Percentiles rank a stretch among this genome's conserved stretches.
These are phyloP conservation scores for Morone chrysops DNA, from an alignment of 2,113 vertebrate genomes.

Conservation along the genomic window DNA sequence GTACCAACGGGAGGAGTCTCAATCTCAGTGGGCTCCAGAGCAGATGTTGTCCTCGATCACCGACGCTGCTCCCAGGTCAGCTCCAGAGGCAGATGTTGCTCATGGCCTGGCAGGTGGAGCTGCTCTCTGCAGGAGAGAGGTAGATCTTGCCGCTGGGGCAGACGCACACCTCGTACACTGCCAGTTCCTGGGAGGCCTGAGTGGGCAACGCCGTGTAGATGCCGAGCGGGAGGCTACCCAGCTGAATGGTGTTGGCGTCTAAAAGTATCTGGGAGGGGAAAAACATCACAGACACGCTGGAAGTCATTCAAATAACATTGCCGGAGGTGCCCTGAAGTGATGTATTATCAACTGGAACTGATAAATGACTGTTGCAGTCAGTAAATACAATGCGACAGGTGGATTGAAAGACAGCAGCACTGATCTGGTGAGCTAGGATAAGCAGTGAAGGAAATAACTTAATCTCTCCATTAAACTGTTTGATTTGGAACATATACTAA, in stretches of 20 bases:
- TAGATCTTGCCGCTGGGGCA: conserved; percentile 97
- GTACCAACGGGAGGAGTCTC: background rate
- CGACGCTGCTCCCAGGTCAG: conserved; percentile 81
- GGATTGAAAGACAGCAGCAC: conserved; percentile 41
- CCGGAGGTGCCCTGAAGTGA: conserved; percentile 42
- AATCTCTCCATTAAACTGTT: background rate
- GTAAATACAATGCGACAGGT: conserved; percentile 42
- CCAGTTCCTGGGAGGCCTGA: conserved; percentile 85
- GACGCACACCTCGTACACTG: conserved; percentile 93
- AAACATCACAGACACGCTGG: conserved; percentile 19
- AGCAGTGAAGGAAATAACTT: conserved; percentile 10
- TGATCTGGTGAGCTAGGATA: conserved; percentile 22
- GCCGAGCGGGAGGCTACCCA: conserved; percentile 91
- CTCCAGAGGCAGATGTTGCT: conserved; percentile 97
- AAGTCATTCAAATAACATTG: conserved; percentile 55
- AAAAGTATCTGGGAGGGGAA: conserved; percentile 89
- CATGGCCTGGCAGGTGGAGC: conserved; percentile 94
- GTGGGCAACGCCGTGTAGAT: conserved; percentile 70
- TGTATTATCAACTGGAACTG: conserved; percentile 37
- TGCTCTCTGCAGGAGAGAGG: conserved; percentile 91
- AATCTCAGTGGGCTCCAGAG: conserved; percentile 14
- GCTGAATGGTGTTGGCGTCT: conserved; percentile 90
- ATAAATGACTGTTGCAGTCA: conserved; percentile 50
- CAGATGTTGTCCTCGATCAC: conserved; percentile 14
- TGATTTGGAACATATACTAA: conserved; percentile 7